A percentile compares a stretch with the other conserved stretches of the same genome.
Conservation (phyloP, 2,888 invertebrate species). For the Listrodromus nycthemerus region DNA sequence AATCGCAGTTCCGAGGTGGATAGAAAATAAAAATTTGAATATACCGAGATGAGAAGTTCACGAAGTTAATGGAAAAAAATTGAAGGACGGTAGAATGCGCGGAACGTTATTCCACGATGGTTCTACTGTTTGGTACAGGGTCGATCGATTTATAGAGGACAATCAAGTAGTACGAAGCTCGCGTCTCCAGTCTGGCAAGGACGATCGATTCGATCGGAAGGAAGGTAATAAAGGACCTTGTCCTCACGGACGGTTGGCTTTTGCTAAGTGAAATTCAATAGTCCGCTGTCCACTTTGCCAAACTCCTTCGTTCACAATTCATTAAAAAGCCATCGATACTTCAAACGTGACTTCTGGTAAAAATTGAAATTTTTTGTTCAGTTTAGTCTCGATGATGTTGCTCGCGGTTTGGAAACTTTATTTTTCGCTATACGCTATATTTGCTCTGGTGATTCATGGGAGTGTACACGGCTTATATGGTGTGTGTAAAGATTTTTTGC, state of each 20-base stretch:
- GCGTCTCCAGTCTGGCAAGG: slow-evolving; percentile 34
- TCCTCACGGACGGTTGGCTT: slow-evolving; percentile 30
- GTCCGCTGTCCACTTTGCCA: background rate
- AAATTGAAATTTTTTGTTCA: no score
- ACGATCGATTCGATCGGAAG: slow-evolving; percentile 49
- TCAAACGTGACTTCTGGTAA: no score
- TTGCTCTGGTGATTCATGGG: background rate
- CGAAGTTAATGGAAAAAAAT: background rate
- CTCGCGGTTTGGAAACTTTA: background rate
- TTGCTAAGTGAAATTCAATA: slow-evolving; percentile 17
- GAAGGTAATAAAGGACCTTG: slow-evolving; percentile 52
- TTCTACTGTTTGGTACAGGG: slow-evolving; percentile 18
- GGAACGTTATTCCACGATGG: slow-evolving; percentile 26
- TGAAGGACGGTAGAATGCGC: slow-evolving; percentile 8
- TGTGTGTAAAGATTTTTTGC: slow-evolving; percentile 71
- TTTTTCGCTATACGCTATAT: background rate
- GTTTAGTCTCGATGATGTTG: no score
- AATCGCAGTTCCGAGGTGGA: background rate
- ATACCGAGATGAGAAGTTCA: slow-evolving; percentile 10
- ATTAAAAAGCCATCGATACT: background rate
- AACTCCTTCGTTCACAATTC: slow-evolving; percentile 9
- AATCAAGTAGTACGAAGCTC: slow-evolving; percentile 1
- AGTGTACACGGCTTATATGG: slow-evolving; percentile 14
- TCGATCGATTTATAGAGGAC: slow-evolving; percentile 48
- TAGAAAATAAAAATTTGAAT: background rate